These are phyloP conservation scores for Hycleus phaleratus DNA, from an alignment of 1,140 invertebrate genomes.

Conservation along the genomic window DNA sequence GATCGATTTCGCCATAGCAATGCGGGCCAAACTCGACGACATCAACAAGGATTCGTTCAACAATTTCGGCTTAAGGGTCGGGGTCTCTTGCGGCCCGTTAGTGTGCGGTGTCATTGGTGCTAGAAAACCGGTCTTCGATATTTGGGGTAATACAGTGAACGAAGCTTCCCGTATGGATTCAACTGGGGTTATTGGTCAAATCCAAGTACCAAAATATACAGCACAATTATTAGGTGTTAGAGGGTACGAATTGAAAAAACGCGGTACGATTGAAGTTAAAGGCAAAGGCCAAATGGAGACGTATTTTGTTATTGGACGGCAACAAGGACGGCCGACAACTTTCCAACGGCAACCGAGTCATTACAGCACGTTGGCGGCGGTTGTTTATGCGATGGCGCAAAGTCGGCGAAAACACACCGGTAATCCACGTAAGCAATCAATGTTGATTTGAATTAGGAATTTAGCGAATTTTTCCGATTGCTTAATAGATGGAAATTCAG, in stretches of 20 bases:
- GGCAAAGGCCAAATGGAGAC: slow-evolving; percentile 95
- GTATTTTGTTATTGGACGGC: slow-evolving; percentile 72
- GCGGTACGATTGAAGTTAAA: slow-evolving; percentile 83
- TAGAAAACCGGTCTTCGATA: slow-evolving; percentile 95
- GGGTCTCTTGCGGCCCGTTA: slow-evolving; percentile 84
- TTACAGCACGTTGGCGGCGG: slow-evolving; percentile 72
- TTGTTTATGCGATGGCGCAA: slow-evolving; percentile 80
- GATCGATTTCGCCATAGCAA: slow-evolving; percentile 90
- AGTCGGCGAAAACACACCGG: slow-evolving; percentile 52
- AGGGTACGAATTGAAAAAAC: slow-evolving; percentile 65
- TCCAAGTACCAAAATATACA: slow-evolving; percentile 80
- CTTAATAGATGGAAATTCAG: slow-evolving; percentile 29
- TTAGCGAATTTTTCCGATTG: not conserved
- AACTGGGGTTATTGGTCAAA: slow-evolving; percentile 76
- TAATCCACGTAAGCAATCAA: slow-evolving; percentile 40
- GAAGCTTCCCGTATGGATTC: slow-evolving; percentile 91
- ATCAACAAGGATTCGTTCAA: slow-evolving; percentile 97
- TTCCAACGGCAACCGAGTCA: slow-evolving; percentile 60
- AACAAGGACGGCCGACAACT: slow-evolving; percentile 44
- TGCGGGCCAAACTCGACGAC: slow-evolving; percentile 81
- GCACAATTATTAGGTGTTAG: slow-evolving; percentile 66
- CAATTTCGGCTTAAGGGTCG: slow-evolving; percentile 90
- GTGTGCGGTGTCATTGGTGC: slow-evolving; percentile 97
- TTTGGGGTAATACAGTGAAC: slow-evolving; percentile 94
- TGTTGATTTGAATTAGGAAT: not conserved